phyloP scores from a whole-genome alignment of 1,140 invertebrate species.

The Achroia grisella region DNA sequence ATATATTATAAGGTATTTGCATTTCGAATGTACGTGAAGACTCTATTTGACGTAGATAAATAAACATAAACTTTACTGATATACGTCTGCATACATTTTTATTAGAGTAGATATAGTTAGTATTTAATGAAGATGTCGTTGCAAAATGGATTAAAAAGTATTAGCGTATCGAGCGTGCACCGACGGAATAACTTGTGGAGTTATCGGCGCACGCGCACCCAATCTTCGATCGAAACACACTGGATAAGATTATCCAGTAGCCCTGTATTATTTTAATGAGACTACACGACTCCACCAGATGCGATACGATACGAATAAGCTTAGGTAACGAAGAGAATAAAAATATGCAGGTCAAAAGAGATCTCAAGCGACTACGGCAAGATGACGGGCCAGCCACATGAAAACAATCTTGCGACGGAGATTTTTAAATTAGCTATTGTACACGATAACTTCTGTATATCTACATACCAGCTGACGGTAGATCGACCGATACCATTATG shows the following conservation, averaged over 20 bases:
- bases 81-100: constrained; percentile 5
- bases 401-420: constrained; percentile 33
- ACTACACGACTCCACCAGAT: constrained; percentile 69
- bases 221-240: constrained; percentile 70
- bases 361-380: constrained; percentile 51
- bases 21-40: constrained; percentile 22
- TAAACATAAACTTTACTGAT: constrained; percentile 15
- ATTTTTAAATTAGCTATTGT: constrained; percentile 67
- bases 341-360: constrained; percentile 65
- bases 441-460: constrained; percentile 57
- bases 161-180: constrained; percentile 57
- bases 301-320: constrained; percentile 64
- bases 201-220: constrained; percentile 70
- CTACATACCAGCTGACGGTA: constrained; percentile 69
- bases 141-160: constrained; percentile 63
- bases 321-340: constrained; percentile 69
- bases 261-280: constrained; percentile 73
- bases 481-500: constrained; percentile 70
- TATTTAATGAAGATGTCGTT: constrained; percentile 69
- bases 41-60: constrained; percentile 19
- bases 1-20: constrained; percentile 40
- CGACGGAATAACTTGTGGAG: constrained; percentile 61
- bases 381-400: constrained; percentile 39
- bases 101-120: constrained; percentile 21
- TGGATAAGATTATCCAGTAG: constrained; percentile 73